Evolutionary conservation across 2,797 vertebrate species (phyloP).

Genomic region (Gadopsis marmoratus): DNA sequence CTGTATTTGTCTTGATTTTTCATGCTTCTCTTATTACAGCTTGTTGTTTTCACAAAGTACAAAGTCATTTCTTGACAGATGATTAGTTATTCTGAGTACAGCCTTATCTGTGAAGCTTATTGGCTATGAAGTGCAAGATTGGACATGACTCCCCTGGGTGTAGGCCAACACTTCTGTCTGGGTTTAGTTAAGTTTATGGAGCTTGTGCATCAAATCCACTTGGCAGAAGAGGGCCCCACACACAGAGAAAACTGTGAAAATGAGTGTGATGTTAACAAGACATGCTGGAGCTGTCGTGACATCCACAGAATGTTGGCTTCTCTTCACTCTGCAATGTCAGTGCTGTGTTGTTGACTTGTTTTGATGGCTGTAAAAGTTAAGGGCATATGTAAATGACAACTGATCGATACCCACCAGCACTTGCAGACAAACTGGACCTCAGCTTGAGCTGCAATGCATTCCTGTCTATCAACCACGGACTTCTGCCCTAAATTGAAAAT

Average conservation of each 20-base stretch:
- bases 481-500: constrained; percentile 71
- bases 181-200: constrained; percentile 71
- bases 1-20: constrained; percentile 37
- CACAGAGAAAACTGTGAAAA: constrained; percentile 61
- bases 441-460: constrained; percentile 44
- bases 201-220: constrained; percentile 62
- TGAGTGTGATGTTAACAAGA: constrained; percentile 62
- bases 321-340: constrained; percentile 35
- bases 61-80: constrained; percentile 55
- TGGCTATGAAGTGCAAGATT: constrained; percentile 70
- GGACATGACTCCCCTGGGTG: constrained; percentile 61
- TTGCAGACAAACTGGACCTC: constrained; percentile 33
- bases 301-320: constrained; percentile 41
- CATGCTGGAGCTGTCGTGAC: constrained; percentile 43
- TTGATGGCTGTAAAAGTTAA: constrained; percentile 62
- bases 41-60: constrained; percentile 54
- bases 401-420: constrained; percentile 62
- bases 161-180: constrained; percentile 58
- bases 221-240: constrained; percentile 53
- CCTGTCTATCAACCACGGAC: constrained; percentile 47
- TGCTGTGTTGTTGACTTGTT: constrained; percentile 53
- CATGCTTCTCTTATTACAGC: constrained; percentile 31
- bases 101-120: constrained; percentile 55
- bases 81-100: constrained; percentile 58
- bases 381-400: constrained; percentile 65